A percentile compares a stretch with the other conserved stretches of the same genome.
Conservation (phyloP, 2,888 invertebrate genomes). For the Microplitis deprimator region DNA sequence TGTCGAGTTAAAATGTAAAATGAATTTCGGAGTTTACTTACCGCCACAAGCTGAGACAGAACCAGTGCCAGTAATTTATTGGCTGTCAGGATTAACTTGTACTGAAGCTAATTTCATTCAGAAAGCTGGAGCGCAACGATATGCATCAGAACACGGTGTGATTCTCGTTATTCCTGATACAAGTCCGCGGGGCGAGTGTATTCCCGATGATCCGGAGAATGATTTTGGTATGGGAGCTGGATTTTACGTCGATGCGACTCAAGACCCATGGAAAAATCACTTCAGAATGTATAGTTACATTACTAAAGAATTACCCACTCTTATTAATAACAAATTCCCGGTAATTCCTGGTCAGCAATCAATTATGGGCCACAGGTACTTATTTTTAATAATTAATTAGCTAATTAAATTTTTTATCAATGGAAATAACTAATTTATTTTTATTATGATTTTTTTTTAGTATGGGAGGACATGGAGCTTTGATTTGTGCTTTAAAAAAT, state of each 20-base stretch:
- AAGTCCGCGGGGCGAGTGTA: slow-evolving; percentile 90
- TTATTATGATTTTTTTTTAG: slow-evolving; percentile 73
- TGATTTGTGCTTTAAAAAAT: slow-evolving; percentile 91
- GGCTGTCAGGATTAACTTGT: slow-evolving; percentile 93
- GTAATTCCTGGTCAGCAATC: slow-evolving; percentile 76
- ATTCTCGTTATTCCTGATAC: slow-evolving; percentile 96
- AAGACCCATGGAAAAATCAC: slow-evolving; percentile 92
- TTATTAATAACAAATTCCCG: slow-evolving; percentile 85
- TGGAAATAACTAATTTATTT: not conserved
- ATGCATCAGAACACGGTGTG: slow-evolving; percentile 88
- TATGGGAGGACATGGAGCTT: slow-evolving; percentile 98
- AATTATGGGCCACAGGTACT: slow-evolving; percentile 85
- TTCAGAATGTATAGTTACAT: slow-evolving; percentile 97
- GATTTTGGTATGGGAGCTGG: slow-evolving; percentile 97
- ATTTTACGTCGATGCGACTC: slow-evolving; percentile 93
- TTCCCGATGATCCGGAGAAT: slow-evolving; percentile 94
- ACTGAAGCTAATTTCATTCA: slow-evolving; percentile 96
- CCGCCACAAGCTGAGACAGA: slow-evolving; percentile 82
- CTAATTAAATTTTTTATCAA: slow-evolving; percentile 2
- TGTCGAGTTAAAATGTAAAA: slow-evolving; percentile 84
- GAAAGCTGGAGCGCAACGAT: slow-evolving; percentile 94
- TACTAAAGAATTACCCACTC: slow-evolving; percentile 85
- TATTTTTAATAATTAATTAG: not conserved
- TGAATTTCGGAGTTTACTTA: slow-evolving; percentile 94
- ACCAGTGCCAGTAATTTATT: slow-evolving; percentile 88